Base-by-base conservation (phyloP, 2,888 invertebrate species). In the Agrotis exclamationis region DNA sequence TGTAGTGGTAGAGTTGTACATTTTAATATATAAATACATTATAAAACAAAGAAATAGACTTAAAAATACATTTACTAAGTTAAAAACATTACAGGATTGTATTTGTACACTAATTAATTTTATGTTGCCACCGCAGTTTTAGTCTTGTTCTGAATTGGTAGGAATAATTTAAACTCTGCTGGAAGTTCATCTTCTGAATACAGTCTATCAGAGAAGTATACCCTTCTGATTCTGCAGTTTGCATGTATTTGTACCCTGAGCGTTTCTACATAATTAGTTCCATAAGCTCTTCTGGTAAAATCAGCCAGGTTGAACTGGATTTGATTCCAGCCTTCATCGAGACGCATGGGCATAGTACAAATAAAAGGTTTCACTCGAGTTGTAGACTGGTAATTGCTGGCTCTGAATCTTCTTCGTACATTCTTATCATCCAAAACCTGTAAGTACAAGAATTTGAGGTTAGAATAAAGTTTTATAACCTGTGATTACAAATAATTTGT, bases 311-410 rank as follows among this genome's bases (percentile, higher is more conserved):
- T 99, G 92, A 99, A 99, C 92, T 99, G 99, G 84, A 99, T 98
- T 94, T 98, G 98, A 90, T 99, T 99, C 99, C 99, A 99, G 47
- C 99, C 99, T 88, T 99, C 98, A 87, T 99, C 98, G 77, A 99
- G 96, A 71, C 99, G 96, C 97, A 99, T 98, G 0, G 99, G 99
- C 99, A 99, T 99, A 11, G 99, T 99, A 89, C 99, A 99, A 87
- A 99, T 99, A 91, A 99, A 99, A n/a, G 99, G 99, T 92, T 99
- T 99, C 14, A 99, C 98, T 87, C 99, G 96, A 1, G 99, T 99
- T 18, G 98, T 98, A 53, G 99, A 99, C 91, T 99, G 99, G 93
- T 99, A 99, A 94, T 99, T 99, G 89, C 99, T 99, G 9, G 99
- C 98, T 85, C 99, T 96, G 93, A 99, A 99, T 82, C 97, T 92